Evolutionary conservation across 2,888 invertebrate genomes (phyloP).

Genomic region (Chydorus sphaericus): DNA sequence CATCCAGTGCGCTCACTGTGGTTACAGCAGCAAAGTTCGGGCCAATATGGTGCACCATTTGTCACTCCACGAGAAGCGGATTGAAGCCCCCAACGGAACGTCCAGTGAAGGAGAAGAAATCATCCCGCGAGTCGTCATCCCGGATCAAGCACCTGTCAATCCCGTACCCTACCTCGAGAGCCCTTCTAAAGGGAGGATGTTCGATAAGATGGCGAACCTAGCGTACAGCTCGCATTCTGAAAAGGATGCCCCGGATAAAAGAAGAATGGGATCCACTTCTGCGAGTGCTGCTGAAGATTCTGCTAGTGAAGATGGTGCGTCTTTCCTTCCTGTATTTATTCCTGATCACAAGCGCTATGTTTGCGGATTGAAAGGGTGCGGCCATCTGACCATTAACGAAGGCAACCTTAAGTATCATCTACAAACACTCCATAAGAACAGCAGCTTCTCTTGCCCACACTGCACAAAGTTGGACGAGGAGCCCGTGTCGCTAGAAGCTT

Average conservation of each 20-base stretch:
- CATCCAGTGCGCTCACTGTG: slow-evolving; percentile 45
- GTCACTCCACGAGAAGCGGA: slow-evolving; percentile 39
- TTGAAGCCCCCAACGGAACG: slow-evolving; percentile 11
- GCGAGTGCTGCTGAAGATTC: background rate
- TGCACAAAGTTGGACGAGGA: slow-evolving; percentile 36
- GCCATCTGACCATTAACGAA: slow-evolving; percentile 54
- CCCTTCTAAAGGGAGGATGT: slow-evolving; percentile 54
- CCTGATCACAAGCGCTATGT: slow-evolving; percentile 43
- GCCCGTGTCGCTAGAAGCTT: slow-evolving; percentile 32
- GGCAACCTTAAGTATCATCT: slow-evolving; percentile 55
- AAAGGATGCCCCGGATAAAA: slow-evolving; percentile 19
- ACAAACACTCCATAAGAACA: slow-evolving; percentile 48
- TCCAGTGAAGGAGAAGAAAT: background rate
- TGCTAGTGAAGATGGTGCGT: slow-evolving; percentile 18
- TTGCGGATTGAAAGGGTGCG: slow-evolving; percentile 54
- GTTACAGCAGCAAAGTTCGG: slow-evolving; percentile 46
- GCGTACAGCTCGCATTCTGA: slow-evolving; percentile 47
- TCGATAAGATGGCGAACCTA: slow-evolving; percentile 70
- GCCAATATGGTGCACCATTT: slow-evolving; percentile 56
- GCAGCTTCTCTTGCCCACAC: slow-evolving; percentile 50
- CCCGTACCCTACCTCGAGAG: slow-evolving; percentile 59
- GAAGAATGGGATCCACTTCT: slow-evolving; percentile 16
- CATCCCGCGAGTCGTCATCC: slow-evolving; percentile 24
- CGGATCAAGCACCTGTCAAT: slow-evolving; percentile 56
- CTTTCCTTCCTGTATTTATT: slow-evolving; percentile 34